Percentiles rank a stretch among this genome's conserved stretches.
These are phyloP conservation scores for Lissonota sp. DNA, from an alignment of 2,888 invertebrate genomes.

Conservation along the genomic window DNA sequence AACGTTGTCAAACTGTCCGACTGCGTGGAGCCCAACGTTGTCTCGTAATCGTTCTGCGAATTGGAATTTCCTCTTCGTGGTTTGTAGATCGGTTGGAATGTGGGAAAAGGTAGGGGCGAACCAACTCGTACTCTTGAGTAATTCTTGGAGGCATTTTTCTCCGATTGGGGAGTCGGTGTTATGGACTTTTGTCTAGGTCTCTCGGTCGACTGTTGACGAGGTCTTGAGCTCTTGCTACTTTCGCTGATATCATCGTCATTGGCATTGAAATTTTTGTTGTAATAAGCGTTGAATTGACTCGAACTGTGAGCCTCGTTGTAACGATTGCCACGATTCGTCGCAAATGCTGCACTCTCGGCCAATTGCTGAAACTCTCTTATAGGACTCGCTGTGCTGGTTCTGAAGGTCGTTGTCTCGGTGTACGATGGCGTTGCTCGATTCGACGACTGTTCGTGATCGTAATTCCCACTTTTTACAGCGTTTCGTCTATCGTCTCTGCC, in stretches of 20 bases:
- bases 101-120: constrained; percentile 75
- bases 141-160: constrained; percentile 79
- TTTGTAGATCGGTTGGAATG: constrained; percentile 77
- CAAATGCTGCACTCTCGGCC: constrained; percentile 92
- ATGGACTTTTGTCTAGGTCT: constrained; percentile 71
- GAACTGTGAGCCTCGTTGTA: constrained; percentile 74
- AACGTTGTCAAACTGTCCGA: constrained; percentile 63
- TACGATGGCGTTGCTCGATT: constrained; percentile 76
- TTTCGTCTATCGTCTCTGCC: constrained; percentile 37
- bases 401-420: constrained; percentile 80
- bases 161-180: constrained; percentile 78
- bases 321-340: constrained; percentile 83
- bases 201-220: constrained; percentile 49
- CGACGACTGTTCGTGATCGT: constrained; percentile 47
- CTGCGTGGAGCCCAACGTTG: constrained; percentile 58
- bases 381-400: constrained; percentile 83
- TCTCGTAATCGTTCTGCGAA: constrained; percentile 63
- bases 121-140: constrained; percentile 70
- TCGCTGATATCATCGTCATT: constrained; percentile 53
- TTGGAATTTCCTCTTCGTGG: constrained; percentile 69
- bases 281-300: constrained; percentile 72
- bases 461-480: constrained; percentile 48
- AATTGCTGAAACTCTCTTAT: constrained; percentile 88
- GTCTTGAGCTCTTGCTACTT: constrained; percentile 50
- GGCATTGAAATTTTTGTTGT: constrained; percentile 63